Evolutionary conservation across 2,113 vertebrate genomes (phyloP), one percentile per base, ranked within the genome.

Genomic region (Parus major): DNA sequence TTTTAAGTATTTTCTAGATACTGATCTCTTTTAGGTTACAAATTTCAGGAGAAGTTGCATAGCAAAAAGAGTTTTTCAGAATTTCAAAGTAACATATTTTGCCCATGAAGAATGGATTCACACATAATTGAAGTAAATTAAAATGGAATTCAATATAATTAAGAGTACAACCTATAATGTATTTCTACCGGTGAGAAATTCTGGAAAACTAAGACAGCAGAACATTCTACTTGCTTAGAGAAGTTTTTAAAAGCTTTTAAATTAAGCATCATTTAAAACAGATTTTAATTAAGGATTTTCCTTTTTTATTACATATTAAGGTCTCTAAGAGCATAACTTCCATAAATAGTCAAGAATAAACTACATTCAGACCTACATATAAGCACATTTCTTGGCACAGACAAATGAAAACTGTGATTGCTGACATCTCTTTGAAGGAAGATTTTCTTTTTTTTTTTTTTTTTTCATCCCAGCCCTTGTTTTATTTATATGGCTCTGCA

Each of bases 171-270:
- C 87, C 88, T 96, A 91, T 68, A 96, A 97, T 82, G 79, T 87
- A 95, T 93, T 96, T 95, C 42, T 90, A 91, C 64, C 31, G 4
- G 77, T 97, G 96, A 97, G 91, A 68, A 97, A 89, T 82, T 63
- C 70, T 87, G 36, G 83, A 90, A 87, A 86, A 90, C 22, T 29
- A 97, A 83, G 76, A 76, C 53, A 64, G 68, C 42, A 18, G 72
- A 90, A 86, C 83, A 88, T 50, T 95, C 88, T 97, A 68, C 87
- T 94, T 89, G 91, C 90, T 96, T 93, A 93, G 83, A 97, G 93
- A 94, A 92, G 89, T 95, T 90, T 97, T 96, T 97, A 91, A 97
- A 97, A 96, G 94, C 96, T 95, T 95, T 95, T 96, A 96, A 97
- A 92, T 94, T 94, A 96, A 98, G 78, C 83, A 94, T 96, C 87